Evolutionary conservation across 37 sponge, comb jelly and placozoan genomes (phyloP).

Genomic region (Bolinopsis microptera): DNA sequence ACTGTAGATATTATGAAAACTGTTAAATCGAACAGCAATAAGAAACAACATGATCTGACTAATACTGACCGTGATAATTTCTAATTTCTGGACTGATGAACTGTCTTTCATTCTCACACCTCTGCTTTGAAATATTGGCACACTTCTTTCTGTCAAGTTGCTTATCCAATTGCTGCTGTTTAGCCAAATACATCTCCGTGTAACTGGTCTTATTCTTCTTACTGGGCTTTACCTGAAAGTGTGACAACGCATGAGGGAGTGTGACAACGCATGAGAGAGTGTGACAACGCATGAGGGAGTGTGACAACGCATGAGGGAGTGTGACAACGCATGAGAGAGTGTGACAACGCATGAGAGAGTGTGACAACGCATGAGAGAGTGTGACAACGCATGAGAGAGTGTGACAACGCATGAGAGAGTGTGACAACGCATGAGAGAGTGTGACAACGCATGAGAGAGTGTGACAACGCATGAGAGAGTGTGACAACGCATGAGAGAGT

Average conservation of each 20-base stretch:
- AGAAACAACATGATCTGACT: too few relatives aligned
- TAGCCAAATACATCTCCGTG: slow-evolving; percentile 8
- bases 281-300: neutral
- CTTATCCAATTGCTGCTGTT: neutral
- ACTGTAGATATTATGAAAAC: too few relatives aligned
- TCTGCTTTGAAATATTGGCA: neutral
- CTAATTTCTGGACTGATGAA: neutral
- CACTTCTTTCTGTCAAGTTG: neutral
- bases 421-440: too few relatives aligned
- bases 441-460: too few relatives aligned
- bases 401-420: neutral
- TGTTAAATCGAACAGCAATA: too few relatives aligned
- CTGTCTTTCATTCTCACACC: neutral
- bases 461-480: too few relatives aligned
- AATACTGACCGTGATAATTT: neutral
- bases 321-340: neutral
- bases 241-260: neutral
- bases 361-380: neutral
- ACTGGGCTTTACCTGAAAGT: neutral
- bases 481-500: too few relatives aligned
- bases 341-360: neutral
- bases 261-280: neutral
- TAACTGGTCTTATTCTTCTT: neutral
- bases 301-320: neutral
- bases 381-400: neutral